phyloP scores from a whole-genome alignment of 2,113 vertebrate genomes.

The Callipepla californica region DNA sequence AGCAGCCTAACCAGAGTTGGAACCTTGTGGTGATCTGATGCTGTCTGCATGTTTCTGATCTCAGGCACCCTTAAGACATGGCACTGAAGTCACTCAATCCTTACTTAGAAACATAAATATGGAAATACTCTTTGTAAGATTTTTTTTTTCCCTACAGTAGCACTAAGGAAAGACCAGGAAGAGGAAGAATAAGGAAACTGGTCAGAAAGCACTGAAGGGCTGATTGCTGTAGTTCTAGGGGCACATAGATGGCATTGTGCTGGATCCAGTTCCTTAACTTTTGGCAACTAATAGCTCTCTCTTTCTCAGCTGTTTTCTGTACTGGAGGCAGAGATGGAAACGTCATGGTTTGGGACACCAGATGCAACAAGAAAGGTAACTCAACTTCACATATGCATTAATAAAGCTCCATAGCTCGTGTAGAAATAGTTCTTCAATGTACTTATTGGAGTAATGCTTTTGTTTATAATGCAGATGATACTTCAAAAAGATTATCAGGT shows the following conservation, averaged over 20 bases:
- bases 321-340: conserved; percentile 97
- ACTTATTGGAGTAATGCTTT: background rate
- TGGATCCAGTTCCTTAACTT: background rate
- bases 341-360: conserved; percentile 97
- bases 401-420: accelerated
- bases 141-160: background rate
- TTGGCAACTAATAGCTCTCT: background rate
- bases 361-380: conserved; percentile 97
- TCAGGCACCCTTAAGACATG: background rate
- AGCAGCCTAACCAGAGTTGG: background rate
- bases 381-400: background rate
- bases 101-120: background rate
- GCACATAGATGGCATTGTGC: background rate
- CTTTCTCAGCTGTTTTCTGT: conserved; percentile 89
- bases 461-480: background rate
- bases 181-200: background rate
- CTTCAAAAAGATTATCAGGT: background rate
- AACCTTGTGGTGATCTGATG: background rate
- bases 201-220: background rate
- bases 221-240: background rate
- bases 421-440: background rate
- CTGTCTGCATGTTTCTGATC: background rate
- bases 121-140: background rate
- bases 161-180: background rate
- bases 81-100: background rate